phyloP scores from a whole-genome alignment of 2,113 vertebrate genomes.

The Oceanodroma tethys region DNA sequence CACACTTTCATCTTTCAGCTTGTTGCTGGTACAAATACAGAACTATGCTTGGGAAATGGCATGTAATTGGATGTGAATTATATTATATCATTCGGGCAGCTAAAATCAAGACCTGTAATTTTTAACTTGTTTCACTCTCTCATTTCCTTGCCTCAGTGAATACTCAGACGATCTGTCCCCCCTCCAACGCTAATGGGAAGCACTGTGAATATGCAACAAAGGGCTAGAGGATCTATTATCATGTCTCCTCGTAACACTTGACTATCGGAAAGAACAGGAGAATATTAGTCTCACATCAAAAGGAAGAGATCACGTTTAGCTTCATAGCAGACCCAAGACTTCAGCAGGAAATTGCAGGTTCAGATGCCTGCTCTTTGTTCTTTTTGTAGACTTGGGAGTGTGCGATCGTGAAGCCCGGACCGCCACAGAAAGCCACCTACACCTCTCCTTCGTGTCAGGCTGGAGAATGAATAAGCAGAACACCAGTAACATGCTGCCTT shows the following conservation, averaged over 20 bases:
- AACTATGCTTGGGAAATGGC: neutral
- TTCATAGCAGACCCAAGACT: neutral
- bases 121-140: neutral
- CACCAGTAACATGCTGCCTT: rapidly evolving
- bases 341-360: neutral
- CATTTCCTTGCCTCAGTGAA: neutral
- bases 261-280: neutral
- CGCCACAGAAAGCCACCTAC: neutral
- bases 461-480: neutral
- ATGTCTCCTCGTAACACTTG: neutral
- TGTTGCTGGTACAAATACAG: neutral
- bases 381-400: neutral
- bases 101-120: neutral
- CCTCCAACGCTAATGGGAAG: neutral
- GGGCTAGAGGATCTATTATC: neutral
- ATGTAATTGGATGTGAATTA: neutral
- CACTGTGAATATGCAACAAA: neutral
- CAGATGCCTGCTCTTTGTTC: neutral
- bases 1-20: neutral
- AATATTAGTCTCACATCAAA: neutral
- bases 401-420: neutral
- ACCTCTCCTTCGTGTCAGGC: neutral
- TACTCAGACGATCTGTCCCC: neutral
- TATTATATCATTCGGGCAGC: neutral
- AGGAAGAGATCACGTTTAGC: neutral